phyloP scores from a whole-genome alignment of 2,888 invertebrate species.

The Carterocephalus palaemon region DNA sequence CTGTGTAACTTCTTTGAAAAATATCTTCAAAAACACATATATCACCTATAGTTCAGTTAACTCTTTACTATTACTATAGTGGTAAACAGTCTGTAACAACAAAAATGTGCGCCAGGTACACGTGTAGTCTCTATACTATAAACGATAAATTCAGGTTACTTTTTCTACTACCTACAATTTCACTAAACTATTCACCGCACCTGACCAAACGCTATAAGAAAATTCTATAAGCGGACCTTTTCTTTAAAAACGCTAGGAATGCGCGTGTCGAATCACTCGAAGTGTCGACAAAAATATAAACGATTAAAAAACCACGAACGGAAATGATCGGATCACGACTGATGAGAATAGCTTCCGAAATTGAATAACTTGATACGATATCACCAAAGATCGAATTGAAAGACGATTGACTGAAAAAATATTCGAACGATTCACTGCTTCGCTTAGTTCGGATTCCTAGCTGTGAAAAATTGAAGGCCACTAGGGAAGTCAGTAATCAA shows the following conservation, averaged over 20 bases:
- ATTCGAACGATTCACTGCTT: constrained; percentile 60
- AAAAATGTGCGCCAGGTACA: no score
- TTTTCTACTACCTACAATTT: no score
- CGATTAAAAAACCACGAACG: constrained; percentile 53
- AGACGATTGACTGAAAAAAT: constrained; percentile 66
- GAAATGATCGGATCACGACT: constrained; percentile 67
- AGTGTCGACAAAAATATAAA: constrained; percentile 45
- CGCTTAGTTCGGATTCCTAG: constrained; percentile 46
- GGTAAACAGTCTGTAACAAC: no score
- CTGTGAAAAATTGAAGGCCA: constrained; percentile 33
- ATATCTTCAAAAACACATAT: no score
- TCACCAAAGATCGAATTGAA: constrained; percentile 73
- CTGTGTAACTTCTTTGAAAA: no score
- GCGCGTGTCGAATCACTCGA: constrained; percentile 64
- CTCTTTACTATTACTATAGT: no score
- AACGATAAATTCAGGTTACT: no score
- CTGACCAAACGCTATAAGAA: constrained; percentile 42
- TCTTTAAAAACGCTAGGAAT: constrained; percentile 60
- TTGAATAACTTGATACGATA: constrained; percentile 72
- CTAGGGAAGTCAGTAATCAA: constrained; percentile 28
- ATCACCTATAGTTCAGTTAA: no score
- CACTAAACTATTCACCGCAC: constrained; percentile 37
- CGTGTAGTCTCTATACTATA: no score
- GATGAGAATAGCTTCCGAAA: constrained; percentile 67
- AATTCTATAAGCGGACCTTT: constrained; percentile 50